Base-by-base conservation (phyloP, 1,140 invertebrate genomes). In the Calosoma granatense region DNA sequence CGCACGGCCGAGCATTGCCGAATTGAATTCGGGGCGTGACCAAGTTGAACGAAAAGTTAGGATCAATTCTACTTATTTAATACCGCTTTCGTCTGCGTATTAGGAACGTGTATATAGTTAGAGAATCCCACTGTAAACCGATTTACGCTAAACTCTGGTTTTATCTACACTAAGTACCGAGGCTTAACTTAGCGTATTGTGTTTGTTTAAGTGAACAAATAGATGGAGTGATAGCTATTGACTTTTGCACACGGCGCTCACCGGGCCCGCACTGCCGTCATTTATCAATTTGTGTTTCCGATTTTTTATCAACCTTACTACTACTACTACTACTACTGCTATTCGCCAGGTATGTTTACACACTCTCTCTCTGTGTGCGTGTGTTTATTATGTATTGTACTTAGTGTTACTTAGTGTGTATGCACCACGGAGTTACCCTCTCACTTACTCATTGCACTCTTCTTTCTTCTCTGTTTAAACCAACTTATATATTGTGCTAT, bases 51-150 rank as follows among this genome's bases (percentile, higher is more conserved):
- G 69, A 70, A 71, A 71, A 71, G 69, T 71, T 69, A 70, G 69
- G 68, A 71, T 71, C 69, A 69, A 71, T 71, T 71, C 69, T 67
- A 71, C 69, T 71, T 71, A 71, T 71, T 71, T 71, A 71, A 71
- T 71, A 71, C 69, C 70, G 69, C 68, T 70, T 71, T 70, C 69
- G 41, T 47, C 41, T 47, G 41, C 41, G 69, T 71, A 71, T 71
- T 71, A 71, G 69, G 63, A 65, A 68, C 69, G 69, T 71, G 69
- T 71, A 71, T 71, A 71, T 71, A 71, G 69, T 71, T 71, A 70
- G 69, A 47, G 68, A 71, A 71, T 71, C 69, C 41, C 67, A 70
- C 69, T 69, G 68, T 71, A 71, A 71, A 71, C 69, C 69, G 69
- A 71, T 71, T 71, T 71, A 65, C 68, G 69, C 67, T 70, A 71